Conservation (phyloP, 2,888 invertebrate genomes). For the Clistopyga incitator region DNA sequence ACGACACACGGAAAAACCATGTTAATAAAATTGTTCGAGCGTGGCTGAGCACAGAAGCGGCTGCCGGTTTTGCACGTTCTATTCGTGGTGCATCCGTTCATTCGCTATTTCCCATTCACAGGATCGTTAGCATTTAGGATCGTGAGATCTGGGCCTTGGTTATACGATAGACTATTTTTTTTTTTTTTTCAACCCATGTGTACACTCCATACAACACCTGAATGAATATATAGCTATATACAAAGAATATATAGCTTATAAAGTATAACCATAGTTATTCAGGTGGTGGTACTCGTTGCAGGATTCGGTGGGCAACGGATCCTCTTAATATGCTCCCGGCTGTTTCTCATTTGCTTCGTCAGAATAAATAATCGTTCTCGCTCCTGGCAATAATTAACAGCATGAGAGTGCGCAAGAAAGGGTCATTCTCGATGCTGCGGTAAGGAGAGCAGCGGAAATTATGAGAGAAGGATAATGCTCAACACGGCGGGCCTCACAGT, state of each 20-base stretch:
- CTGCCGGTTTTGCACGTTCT: not conserved
- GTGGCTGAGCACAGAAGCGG: not conserved
- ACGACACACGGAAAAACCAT: not conserved
- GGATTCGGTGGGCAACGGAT: conserved; percentile 26
- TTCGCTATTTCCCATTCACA: conserved; percentile 61
- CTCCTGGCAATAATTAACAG: conserved; percentile 40
- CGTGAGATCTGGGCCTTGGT: conserved; percentile 79
- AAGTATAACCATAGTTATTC: too few relatives aligned
- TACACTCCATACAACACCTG: not conserved
- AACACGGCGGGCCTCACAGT: not conserved
- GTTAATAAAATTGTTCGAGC: not conserved
- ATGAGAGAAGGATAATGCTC: not conserved
- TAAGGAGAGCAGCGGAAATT: conserved; percentile 28
- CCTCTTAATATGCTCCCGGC: conserved; percentile 58
- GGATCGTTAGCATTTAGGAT: conserved; percentile 79
- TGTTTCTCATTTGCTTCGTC: conserved; percentile 53
- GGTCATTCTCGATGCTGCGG: not conserved
- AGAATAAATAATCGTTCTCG: conserved; percentile 56
- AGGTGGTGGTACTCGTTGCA: conserved; percentile 1
- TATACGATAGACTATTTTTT: conserved; percentile 37
- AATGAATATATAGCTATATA: conserved; percentile 2
- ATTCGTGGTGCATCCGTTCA: conserved; percentile 34
- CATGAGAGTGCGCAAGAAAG: conserved; percentile 24
- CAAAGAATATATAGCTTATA: not conserved
- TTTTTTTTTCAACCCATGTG: conserved; percentile 14